Percentiles rank a stretch among this genome's conserved stretches.
Conservation (phyloP, 2,113 vertebrate species). For the Labeo rohita region DNA sequence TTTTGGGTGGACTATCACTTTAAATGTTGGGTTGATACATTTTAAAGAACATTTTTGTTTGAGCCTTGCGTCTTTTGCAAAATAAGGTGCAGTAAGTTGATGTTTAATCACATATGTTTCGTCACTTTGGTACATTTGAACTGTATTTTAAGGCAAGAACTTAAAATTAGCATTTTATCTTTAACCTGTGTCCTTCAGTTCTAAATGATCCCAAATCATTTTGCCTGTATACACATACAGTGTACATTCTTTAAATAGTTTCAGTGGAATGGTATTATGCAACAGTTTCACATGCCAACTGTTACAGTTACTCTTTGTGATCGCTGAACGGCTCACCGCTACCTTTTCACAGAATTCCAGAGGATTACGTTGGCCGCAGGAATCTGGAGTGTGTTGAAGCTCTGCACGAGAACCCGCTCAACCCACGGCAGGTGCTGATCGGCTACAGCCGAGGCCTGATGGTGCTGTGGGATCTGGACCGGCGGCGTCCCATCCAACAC, state of each 20-base stretch:
- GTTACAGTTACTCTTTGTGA: constrained; percentile 5
- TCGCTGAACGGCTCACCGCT: background rate
- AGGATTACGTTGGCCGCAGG: constrained; percentile 84
- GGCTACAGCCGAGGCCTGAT: constrained; percentile 93
- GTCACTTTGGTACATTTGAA: background rate
- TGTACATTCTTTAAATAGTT: constrained; percentile 23
- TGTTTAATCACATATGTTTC: background rate
- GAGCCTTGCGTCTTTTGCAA: no score
- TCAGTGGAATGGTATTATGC: background rate
- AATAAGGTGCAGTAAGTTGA: no score
- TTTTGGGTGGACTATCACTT: background rate
- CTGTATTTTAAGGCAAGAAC: background rate
- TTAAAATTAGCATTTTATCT: background rate
- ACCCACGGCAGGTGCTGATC: constrained; percentile 85
- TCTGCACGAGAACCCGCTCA: constrained; percentile 85
- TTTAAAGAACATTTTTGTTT: background rate
- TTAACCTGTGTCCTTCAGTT: background rate
- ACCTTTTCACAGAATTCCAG: constrained; percentile 79
- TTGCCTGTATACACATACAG: background rate
- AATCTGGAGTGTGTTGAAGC: constrained; percentile 92
- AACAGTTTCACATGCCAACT: background rate
- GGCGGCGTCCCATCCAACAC: constrained; percentile 74
- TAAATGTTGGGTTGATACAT: background rate
- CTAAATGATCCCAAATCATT: background rate
- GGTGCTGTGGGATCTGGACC: constrained; percentile 88